Evolutionary conservation across 2,113 vertebrate genomes (phyloP), one percentile per base, ranked within the genome.

Genomic region (Collichthys lucidus): DNA sequence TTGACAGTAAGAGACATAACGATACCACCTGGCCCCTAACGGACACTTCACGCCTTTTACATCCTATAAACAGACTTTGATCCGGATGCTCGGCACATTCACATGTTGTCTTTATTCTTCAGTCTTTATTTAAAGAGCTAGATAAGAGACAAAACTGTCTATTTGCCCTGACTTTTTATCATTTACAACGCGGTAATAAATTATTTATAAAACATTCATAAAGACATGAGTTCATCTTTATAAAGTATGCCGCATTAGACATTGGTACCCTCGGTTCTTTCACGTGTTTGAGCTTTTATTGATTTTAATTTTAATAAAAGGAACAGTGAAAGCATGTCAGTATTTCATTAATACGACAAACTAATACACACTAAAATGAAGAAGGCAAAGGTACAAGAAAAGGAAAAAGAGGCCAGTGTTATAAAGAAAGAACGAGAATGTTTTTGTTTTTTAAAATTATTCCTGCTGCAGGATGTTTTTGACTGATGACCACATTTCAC

Each of bases 381-480:
- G 15, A 19, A 35, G 11, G 17, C 15, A 49, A 35, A 31, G 35
- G 10, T 8, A 8, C 35, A 9, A 47, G 24, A 46, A 26, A 26
- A 26, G 26, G 26, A 26, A 26, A 26, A 26, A 26, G 26, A 26
- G 26, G 26, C 26, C 26, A 26, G 26, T 2, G 26, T 1, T 26
- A 26, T 26, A 26, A 26, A 19, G 46, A 4, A 61, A 52, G 20
- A 60, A 5, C 3, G 17, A 20, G 59, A 26, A 29, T 4, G 40
- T n/a, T n/a, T n/a, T 2, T 1, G 1, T 1, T 42, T 22, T 17
- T 24, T 22, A 2, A 24, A 24, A 60, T 31, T 5, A 31, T 31
- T 31, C 31, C 31, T 31, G n/a, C 67, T 26, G 16, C 26, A 65
- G 50, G 59, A 64, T 56, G 52, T 71, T 65, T 75, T 35, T 49